phyloP scores from a whole-genome alignment of 2,113 vertebrate genomes.

The Heliornis fulica region DNA sequence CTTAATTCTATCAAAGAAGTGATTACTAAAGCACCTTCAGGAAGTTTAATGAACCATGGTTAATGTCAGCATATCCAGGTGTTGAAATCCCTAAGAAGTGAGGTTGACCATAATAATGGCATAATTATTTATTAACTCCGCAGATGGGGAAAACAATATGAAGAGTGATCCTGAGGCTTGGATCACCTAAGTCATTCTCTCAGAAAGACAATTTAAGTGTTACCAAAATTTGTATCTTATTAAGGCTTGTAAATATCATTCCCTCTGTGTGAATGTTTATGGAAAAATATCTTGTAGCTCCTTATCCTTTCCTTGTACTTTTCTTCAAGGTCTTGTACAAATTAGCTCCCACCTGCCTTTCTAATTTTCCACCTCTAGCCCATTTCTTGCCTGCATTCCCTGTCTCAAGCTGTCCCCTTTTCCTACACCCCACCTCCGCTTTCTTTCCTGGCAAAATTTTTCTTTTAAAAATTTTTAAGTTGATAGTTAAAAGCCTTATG shows the following conservation, averaged over 20 bases:
- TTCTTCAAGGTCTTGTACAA: constrained; percentile 22
- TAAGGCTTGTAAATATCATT: background rate
- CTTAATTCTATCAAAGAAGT: background rate
- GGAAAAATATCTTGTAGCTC: background rate
- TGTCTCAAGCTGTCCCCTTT: background rate
- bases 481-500: background rate
- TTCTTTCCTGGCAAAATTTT: background rate
- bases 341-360: constrained; percentile 10
- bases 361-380: background rate
- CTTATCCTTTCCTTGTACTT: background rate
- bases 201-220: background rate
- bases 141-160: constrained; percentile 9
- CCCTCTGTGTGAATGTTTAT: background rate
- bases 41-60: background rate
- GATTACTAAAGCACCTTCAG: background rate
- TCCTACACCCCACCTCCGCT: background rate
- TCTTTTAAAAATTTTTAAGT: background rate
- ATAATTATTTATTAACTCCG: background rate
- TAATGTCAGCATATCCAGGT: background rate
- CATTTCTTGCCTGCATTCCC: background rate
- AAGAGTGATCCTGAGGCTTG: background rate
- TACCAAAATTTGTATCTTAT: background rate
- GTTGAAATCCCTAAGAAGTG: background rate
- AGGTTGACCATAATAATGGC: background rate
- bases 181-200: background rate